Evolutionary conservation across 2,113 vertebrate genomes (phyloP), one percentile per base, ranked within the genome.

Genomic region (Labeo catla): DNA sequence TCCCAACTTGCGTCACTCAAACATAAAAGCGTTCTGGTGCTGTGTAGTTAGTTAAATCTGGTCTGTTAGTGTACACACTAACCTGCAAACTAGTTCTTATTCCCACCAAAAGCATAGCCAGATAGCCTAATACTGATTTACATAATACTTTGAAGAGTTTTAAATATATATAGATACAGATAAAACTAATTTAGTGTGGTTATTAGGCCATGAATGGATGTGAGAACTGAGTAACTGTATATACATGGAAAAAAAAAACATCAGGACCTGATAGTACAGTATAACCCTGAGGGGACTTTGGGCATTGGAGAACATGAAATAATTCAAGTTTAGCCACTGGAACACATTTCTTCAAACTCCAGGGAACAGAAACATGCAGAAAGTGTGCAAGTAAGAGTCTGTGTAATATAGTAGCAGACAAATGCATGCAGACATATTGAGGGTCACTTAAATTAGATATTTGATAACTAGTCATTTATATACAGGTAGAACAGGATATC

Each of bases 111-210:
- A 91, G 89, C 91, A 90, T 77, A 87, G 93, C 93, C 92, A 92
- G 86, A 80, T 81, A 90, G 93, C 92, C 92, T 96, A 96, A 96
- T 95, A 96, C 95, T 95, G 95, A 92, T 93, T 92, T 94, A 95
- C 93, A 95, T 90, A 94, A 95, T 90, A 94, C 94, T 96, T 89
- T 90, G 90, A 85, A 88, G 92, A 92, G 88, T 89, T 93, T 91
- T 91, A 93, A 92, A 93, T 89, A 93, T 59, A 85, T 89, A 93
- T 59, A 85, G 89, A 94, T 91, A 90, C 39, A 47, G 85, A 87
- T 49, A 76, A 43, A 21, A 82, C 66, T 16, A 47, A 72, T 72
- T 47, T 66, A 63, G 43, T 50, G 45, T 81, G 74, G 59, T 12
- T 50, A 36, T 66, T 59, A 28, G 65, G 49, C 21, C 50, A 83